Base-by-base conservation (phyloP, 30 jellyfish, hydroid and myxozoan species). In the Turritopsis rubra region DNA sequence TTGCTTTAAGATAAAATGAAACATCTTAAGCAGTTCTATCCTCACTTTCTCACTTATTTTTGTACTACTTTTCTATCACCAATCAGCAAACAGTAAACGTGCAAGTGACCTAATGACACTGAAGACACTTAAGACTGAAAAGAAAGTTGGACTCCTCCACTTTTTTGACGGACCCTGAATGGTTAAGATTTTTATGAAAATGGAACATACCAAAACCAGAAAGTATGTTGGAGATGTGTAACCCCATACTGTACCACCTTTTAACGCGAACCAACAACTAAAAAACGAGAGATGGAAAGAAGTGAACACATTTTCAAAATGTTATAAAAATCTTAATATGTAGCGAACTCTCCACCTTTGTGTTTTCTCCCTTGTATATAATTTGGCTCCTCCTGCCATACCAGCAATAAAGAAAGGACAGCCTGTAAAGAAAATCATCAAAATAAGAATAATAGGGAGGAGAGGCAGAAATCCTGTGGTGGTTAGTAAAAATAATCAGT, bases 181-280 rank as follows among this genome's bases (percentile, higher is more conserved):
- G 13, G 60, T 41, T 41, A 41, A 13, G 9, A 3, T 3, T 41
- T 3, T 8, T 3, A 24, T 26, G 60, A 74, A 8, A 1, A 24
- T 74, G 7, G 53, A 75, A 88, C 97, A 79, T 75, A 94, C 99
- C 26, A 86, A 18, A 82, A 94, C 90, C 25, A 94, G 91, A 24
- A 94, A 94, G 66, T 87, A 94, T 8, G 95, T 72, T 23, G 99
- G 99, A 8, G 99, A 73, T 18, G 99, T 83, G 75, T 94, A 89
- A 1, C 99, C 99, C 95, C 95, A 83, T 4, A 94, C 75, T 0
- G 95, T 82, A 30, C 97, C 99, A 25, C 99, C 99, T 65, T 86
- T 87, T 41, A 94, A 79, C 24, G 96, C 96, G 30, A 89, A 77
- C 99, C 99, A 94, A 74, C 99, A 94, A 52, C 99, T 92, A 54